A percentile compares a stretch with the other conserved stretches of the same genome.
Evolutionary conservation across 2,113 vertebrate species (phyloP).

Genomic region (Mystacornis crossleyi): DNA sequence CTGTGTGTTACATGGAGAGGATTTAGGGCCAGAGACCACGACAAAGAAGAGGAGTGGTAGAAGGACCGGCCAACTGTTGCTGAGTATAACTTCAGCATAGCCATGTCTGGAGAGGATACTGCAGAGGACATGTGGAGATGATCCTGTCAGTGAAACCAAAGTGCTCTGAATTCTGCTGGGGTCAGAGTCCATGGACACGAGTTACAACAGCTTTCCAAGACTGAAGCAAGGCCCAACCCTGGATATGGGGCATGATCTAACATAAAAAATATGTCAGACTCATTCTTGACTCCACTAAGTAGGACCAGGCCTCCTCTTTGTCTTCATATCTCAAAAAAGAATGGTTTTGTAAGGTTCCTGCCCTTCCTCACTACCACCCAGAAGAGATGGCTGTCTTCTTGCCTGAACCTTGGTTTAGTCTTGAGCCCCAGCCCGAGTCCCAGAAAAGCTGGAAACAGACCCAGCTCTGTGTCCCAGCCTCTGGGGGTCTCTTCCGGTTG

Average conservation of each 20-base stretch:
- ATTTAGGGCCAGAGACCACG: not conserved
- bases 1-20: not conserved
- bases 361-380: not conserved
- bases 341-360: not conserved
- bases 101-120: not conserved
- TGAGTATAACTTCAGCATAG: not conserved
- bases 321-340: not conserved
- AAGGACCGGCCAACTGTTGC: rapidly evolving
- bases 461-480: not conserved
- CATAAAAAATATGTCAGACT: not conserved
- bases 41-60: not conserved
- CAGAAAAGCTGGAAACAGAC: not conserved
- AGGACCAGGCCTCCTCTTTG: not conserved
- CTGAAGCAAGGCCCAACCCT: not conserved
- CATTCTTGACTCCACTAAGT: not conserved
- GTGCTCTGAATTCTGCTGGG: not conserved
- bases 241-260: not conserved
- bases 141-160: not conserved
- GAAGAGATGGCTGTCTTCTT: not conserved
- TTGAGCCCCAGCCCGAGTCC: not conserved
- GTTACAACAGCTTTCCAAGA: not conserved
- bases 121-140: not conserved
- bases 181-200: not conserved
- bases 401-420: not conserved
- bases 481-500: not conserved